Evolutionary conservation across 2,888 invertebrate genomes (phyloP).

Genomic region (Orthosia incerta): DNA sequence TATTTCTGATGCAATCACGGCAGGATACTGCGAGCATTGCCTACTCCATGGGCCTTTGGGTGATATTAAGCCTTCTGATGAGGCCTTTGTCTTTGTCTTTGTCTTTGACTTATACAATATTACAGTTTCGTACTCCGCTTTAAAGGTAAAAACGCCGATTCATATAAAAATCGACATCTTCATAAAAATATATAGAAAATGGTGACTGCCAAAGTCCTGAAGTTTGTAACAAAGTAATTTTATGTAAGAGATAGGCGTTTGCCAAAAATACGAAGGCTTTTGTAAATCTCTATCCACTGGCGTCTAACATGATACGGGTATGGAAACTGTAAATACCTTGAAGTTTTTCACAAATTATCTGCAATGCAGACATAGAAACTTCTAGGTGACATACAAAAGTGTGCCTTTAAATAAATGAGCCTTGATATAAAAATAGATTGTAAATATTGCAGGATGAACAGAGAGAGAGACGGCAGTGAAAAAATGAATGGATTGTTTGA

Average conservation of each 20-base stretch:
- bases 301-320: background rate
- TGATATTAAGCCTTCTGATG: too few relatives aligned
- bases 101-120: background rate
- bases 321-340: background rate
- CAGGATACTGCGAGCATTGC: too few relatives aligned
- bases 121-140: background rate
- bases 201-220: conserved; percentile 21
- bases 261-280: conserved; percentile 40
- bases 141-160: conserved; percentile 14
- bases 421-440: too few relatives aligned
- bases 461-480: too few relatives aligned
- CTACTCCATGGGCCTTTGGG: too few relatives aligned
- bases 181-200: conserved; percentile 40
- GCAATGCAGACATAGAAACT: conserved; percentile 30
- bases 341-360: conserved; percentile 21
- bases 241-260: conserved; percentile 50
- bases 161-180: conserved; percentile 22
- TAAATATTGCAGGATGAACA: too few relatives aligned
- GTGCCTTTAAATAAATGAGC: background rate
- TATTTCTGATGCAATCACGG: too few relatives aligned
- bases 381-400: background rate
- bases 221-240: conserved; percentile 43
- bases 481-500: too few relatives aligned
- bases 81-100: too few relatives aligned
- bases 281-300: conserved; percentile 2